Evolutionary conservation across 1,140 invertebrate species (phyloP), one percentile per base, ranked within the genome.

Genomic region (Phthorimaea operculella): DNA sequence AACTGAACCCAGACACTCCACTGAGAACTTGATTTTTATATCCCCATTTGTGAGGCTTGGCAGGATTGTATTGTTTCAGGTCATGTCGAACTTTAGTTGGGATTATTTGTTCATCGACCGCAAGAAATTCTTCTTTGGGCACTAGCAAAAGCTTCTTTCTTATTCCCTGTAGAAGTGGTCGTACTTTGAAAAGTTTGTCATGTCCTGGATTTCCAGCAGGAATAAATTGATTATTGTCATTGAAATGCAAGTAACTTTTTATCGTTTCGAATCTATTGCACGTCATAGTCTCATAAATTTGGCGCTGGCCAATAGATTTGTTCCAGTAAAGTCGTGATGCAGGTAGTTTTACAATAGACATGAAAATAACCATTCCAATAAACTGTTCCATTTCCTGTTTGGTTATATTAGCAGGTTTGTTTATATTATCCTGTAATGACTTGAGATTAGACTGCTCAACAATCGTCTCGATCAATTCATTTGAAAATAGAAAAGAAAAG

Each of bases 61-160:
- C 67, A 45, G 66, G 63, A 48, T 76, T 69, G 59, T 76, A 74
- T 48, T 67, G 55, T 63, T 63, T 60, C 55, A 70, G 3, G 52
- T 52, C 42, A 15, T 39, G 52, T 4, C 52, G 39, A 15, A 12
- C 3, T 54, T 72, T 73, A 45, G 70, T 72, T 34, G 66, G 63
- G 33, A 74, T 66, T 36, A 74, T 74, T 61, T 68, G 75, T 53
- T 75, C 70, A 59, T 81, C 74, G 15, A 74, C 59, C 1, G 76
- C 67, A 21, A 72, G 48, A 59, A 59, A 65, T 52, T 78, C 67
- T 54, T 80, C 65, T 61, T 64, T 66, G 6, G 65, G 65, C 4
- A 72, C 54, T 48, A 51, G 9, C 14, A 74, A 59, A 12, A 76
- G 49, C 33, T 57, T 34, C 17, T 69, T 36, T 52, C 66, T 42